Evolutionary conservation across 2,797 vertebrate species (phyloP).

Genomic region (Catamblyrhynchus diadema): DNA sequence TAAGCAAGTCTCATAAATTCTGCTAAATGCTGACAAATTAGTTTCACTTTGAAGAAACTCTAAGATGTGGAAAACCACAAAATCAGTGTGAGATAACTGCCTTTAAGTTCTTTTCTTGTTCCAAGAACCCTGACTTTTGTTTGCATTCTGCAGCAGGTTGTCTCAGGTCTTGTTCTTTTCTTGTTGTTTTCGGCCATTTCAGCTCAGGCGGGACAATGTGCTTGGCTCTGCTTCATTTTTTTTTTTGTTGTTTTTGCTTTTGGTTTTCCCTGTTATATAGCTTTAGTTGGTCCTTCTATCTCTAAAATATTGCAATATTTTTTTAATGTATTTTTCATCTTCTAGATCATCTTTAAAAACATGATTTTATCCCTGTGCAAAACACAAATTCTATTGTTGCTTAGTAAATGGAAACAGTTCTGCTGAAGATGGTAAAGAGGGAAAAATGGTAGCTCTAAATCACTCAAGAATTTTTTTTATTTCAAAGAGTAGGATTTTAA

Average conservation of each 20-base stretch:
- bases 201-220: neutral
- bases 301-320: neutral
- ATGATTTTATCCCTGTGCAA: neutral
- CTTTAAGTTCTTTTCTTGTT: neutral
- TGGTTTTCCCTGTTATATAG: neutral
- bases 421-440: neutral
- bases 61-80: neutral
- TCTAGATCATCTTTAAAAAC: neutral
- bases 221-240: rapidly evolving
- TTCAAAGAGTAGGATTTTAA: neutral
- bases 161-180: neutral
- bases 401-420: neutral
- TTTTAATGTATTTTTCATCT: neutral
- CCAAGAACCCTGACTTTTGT: neutral
- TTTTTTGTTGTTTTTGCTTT: neutral
- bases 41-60: neutral
- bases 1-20: neutral
- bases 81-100: neutral
- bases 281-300: neutral
- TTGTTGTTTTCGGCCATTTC: rapidly evolving
- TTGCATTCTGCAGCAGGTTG: neutral
- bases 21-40: neutral
- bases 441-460: neutral
- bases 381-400: neutral
- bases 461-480: neutral